These are phyloP conservation scores for Sebastes schlegelii DNA, from an alignment of 2,113 vertebrate genomes.

Conservation along the genomic window DNA sequence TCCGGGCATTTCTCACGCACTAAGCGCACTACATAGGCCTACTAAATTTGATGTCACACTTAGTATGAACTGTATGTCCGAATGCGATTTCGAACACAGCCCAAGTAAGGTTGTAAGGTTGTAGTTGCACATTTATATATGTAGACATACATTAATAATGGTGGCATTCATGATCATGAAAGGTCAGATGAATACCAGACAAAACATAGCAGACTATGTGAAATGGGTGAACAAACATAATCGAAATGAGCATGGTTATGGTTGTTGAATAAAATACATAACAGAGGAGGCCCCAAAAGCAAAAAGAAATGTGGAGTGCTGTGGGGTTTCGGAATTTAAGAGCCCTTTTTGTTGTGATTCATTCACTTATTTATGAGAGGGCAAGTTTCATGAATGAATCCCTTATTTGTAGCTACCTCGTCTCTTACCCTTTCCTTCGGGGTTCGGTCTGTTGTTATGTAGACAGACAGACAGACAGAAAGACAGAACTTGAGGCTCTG, in stretches of 20 bases:
- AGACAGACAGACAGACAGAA: not conserved
- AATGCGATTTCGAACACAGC: no score
- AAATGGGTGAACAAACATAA: not conserved
- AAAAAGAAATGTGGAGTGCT: not conserved
- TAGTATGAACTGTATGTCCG: no score
- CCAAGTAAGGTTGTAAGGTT: no score
- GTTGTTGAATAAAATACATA: not conserved
- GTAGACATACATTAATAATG: no score
- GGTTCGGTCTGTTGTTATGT: conserved; percentile 1
- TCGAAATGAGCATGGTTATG: not conserved
- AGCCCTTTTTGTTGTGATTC: not conserved
- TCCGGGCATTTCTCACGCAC: not conserved
- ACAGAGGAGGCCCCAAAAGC: not conserved
- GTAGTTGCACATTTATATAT: no score
- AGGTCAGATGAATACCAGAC: not conserved
- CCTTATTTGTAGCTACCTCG: not conserved
- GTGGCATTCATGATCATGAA: not conserved
- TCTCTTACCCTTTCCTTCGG: not conserved
- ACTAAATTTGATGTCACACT: no score
- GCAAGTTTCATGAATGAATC: not conserved
- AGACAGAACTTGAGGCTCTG: not conserved
- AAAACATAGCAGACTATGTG: not conserved
- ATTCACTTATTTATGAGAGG: not conserved
- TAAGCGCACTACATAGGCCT: no score
- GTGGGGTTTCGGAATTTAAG: not conserved